Percentiles rank a stretch among this genome's conserved stretches.
Evolutionary conservation across 2,113 vertebrate genomes (phyloP).

Genomic region (Colistium nudipinnis): DNA sequence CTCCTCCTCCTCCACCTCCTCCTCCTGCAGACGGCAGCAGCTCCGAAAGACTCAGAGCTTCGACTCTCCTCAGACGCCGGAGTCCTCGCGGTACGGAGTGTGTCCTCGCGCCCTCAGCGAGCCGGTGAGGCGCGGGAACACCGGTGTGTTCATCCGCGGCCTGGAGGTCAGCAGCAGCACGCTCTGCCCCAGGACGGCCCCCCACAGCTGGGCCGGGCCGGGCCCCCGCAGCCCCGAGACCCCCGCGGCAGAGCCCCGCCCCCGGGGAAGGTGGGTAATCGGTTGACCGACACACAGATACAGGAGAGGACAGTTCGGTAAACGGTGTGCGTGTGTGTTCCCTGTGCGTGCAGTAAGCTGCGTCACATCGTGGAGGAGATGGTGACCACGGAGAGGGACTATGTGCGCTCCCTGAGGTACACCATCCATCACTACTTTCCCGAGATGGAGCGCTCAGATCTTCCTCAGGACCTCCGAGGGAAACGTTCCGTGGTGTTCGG

Average conservation of each 20-base stretch:
- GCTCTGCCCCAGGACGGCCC: conserved; percentile 41
- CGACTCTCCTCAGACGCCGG: conserved; percentile 53
- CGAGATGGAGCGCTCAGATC: conserved; percentile 90
- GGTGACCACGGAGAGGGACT: conserved; percentile 93
- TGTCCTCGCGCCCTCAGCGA: conserved; percentile 40
- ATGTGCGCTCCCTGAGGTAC: conserved; percentile 91
- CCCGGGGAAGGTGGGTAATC: conserved; percentile 56
- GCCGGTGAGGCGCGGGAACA: conserved; percentile 61
- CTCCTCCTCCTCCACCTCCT: conserved; percentile 5
- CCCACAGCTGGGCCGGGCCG: conserved; percentile 32
- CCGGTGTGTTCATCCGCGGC: conserved; percentile 71
- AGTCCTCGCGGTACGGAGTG: neutral
- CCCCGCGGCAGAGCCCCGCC: neutral
- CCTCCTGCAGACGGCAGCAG: conserved; percentile 46
- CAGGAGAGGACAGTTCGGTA: too few relatives aligned
- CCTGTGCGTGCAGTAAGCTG: conserved; percentile 80
- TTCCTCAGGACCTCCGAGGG: conserved; percentile 94
- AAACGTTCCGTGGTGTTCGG: conserved; percentile 91
- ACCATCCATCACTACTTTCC: conserved; percentile 93
- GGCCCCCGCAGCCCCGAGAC: neutral
- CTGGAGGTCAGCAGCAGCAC: conserved; percentile 71
- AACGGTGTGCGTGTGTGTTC: too few relatives aligned
- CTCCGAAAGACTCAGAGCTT: conserved; percentile 72
- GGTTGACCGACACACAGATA: too few relatives aligned
- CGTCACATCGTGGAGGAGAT: conserved; percentile 93